Evolutionary conservation across 2,888 invertebrate species (phyloP).

Genomic region (Hirtodrosophila duncani): DNA sequence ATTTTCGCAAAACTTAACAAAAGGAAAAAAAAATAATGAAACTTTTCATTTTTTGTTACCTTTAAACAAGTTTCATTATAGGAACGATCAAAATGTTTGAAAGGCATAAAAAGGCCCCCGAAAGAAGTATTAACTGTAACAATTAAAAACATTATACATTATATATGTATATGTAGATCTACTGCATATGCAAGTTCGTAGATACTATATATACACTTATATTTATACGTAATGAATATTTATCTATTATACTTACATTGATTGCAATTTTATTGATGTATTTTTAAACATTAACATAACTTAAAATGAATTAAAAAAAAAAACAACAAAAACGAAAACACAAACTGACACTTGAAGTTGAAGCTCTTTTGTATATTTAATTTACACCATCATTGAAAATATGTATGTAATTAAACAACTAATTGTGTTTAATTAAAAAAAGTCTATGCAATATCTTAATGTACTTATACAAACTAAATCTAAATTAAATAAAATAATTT

Average conservation of each 20-base stretch:
- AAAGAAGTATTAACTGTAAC: constrained; percentile 60
- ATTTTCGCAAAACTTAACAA: constrained; percentile 48
- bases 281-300: constrained; percentile 31
- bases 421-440: background rate
- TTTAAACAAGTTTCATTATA: constrained; percentile 42
- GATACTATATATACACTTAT: constrained; percentile 21
- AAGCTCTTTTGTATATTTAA: constrained; percentile 55
- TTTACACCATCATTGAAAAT: constrained; percentile 76
- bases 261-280: constrained; percentile 51
- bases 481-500: constrained; percentile 2
- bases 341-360: constrained; percentile 20
- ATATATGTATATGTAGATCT: constrained; percentile 16
- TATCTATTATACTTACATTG: constrained; percentile 45
- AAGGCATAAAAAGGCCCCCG: constrained; percentile 66
- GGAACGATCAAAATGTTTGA: constrained; percentile 45
- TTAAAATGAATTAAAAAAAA: constrained; percentile 20
- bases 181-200: constrained; percentile 17
- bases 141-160: constrained; percentile 40
- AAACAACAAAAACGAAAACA: constrained; percentile 14
- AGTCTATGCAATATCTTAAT: too few relatives aligned
- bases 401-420: constrained; percentile 8
- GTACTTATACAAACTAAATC: constrained; percentile 1
- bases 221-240: constrained; percentile 35
- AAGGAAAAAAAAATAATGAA: constrained; percentile 1
- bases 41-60: constrained; percentile 31